phyloP scores from a whole-genome alignment of 1,140 invertebrate species.

The Berghia stephanieae region DNA sequence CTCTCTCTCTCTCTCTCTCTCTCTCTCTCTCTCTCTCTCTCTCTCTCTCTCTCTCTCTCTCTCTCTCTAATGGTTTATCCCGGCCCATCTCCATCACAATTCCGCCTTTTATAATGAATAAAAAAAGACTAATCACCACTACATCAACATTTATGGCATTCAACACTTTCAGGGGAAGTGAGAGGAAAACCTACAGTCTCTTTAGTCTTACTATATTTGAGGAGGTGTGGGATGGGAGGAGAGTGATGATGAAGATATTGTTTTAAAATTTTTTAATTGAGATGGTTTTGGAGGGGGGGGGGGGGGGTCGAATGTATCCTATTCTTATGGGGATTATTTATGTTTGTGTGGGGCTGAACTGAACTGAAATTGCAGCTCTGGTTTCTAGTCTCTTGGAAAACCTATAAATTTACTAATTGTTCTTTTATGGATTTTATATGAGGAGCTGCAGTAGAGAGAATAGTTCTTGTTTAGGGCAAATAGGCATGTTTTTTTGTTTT shows the following conservation, averaged over 20 bases:
- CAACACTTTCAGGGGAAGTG: not conserved
- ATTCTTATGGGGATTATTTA: no score
- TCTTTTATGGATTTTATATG: no score
- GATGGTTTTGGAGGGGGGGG: no score
- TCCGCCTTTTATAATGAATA: not conserved
- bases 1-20: slow-evolving; percentile 15
- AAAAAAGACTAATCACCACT: not conserved
- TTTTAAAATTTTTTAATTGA: not conserved
- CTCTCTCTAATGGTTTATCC: not conserved
- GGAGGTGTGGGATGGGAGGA: not conserved
- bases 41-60: slow-evolving; percentile 15
- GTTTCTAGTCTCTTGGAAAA: no score
- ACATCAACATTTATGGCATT: not conserved
- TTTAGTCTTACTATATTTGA: not conserved
- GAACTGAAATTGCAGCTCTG: not conserved
- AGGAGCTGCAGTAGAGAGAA: no score
- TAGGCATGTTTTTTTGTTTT: not conserved
- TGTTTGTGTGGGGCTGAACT: not conserved
- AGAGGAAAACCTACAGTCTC: not conserved
- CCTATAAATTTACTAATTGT: not conserved
- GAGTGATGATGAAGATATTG: not conserved
- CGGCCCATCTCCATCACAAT: not conserved
- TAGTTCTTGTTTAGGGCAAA: not conserved
- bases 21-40: not conserved
- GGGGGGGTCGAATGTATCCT: no score